Conservation (phyloP, 2,113 vertebrate genomes). For the Peromyscus maniculatus region DNA sequence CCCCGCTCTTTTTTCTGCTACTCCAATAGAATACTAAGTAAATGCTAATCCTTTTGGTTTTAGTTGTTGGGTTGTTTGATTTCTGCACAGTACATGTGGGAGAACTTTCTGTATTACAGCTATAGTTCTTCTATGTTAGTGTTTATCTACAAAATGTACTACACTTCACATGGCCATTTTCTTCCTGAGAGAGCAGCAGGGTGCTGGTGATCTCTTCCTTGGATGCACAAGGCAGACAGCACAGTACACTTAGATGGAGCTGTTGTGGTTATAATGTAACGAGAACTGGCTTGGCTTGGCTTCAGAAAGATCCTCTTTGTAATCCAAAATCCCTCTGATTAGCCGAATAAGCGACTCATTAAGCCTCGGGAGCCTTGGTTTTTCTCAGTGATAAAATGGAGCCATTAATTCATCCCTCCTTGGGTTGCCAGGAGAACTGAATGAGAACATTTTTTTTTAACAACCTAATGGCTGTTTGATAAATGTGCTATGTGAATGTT, state of each 20-base stretch:
- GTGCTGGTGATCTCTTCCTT: neutral
- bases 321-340: conserved; percentile 26
- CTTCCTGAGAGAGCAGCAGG: neutral
- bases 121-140: neutral
- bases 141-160: neutral
- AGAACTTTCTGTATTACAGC: neutral
- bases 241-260: neutral
- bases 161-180: neutral
- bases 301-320: conserved; percentile 31
- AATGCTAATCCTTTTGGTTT: neutral
- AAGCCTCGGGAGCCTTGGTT: neutral
- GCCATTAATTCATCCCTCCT: neutral
- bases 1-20: neutral
- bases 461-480: neutral
- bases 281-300: neutral
- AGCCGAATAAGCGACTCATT: conserved; percentile 38
- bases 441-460: neutral
- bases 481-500: conserved; percentile 10
- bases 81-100: neutral
- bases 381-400: conserved; percentile 44
- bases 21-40: conserved; percentile 1
- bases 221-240: neutral
- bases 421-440: neutral
- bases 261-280: neutral
- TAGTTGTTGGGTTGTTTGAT: neutral